Conservation (phyloP, 1,140 invertebrate genomes). For the Pseudomyrmex cubaensis region DNA sequence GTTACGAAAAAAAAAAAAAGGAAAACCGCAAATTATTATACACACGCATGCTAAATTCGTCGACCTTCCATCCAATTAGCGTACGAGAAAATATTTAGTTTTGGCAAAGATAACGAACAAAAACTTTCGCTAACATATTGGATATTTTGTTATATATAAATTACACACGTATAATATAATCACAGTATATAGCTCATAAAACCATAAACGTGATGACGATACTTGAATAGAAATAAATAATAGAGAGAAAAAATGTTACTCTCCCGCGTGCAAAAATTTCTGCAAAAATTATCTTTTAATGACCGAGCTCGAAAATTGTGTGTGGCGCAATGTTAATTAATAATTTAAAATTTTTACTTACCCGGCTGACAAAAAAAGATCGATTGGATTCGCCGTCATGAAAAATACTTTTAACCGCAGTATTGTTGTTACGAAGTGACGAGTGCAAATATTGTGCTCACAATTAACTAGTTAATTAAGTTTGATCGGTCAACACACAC, state of each 20-base stretch:
- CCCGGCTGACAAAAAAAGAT: constrained; percentile 7
- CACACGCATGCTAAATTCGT: background rate
- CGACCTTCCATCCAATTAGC: background rate
- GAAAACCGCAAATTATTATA: constrained; percentile 29
- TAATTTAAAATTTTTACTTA: constrained; percentile 28
- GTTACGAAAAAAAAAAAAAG: constrained; percentile 11
- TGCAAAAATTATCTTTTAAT: constrained; percentile 8
- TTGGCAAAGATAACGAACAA: background rate
- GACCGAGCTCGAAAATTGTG: constrained; percentile 7
- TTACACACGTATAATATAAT: no score
- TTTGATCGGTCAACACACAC: constrained; percentile 22
- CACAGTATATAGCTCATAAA: no score
- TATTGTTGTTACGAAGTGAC: constrained; percentile 30
- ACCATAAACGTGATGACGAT: no score
- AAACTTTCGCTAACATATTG: background rate
- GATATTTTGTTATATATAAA: no score
- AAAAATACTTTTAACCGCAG: constrained; percentile 1
- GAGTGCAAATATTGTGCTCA: constrained; percentile 48
- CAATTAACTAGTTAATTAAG: constrained; percentile 58
- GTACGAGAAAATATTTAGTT: background rate
- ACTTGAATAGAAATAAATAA: no score
- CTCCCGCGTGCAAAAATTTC: no score
- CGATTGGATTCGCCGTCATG: constrained; percentile 2
- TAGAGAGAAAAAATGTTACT: no score
- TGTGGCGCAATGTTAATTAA: constrained; percentile 14